phyloP scores from a whole-genome alignment of 2,797 vertebrate species.

The Furcifer pardalis region DNA sequence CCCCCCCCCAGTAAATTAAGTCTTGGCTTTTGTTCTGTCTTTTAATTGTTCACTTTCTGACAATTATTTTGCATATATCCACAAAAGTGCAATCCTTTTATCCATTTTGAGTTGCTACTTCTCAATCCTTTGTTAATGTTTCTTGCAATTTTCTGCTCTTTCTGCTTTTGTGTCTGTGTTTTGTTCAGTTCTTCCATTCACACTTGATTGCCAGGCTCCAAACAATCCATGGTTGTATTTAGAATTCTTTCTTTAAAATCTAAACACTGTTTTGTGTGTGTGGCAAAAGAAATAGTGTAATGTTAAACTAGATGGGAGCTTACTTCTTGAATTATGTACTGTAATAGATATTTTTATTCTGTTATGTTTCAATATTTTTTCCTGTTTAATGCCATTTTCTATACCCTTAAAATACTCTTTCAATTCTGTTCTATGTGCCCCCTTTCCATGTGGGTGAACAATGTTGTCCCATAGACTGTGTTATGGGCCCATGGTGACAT shows the following conservation, averaged over 20 bases:
- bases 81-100: not conserved
- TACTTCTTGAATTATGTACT: no score
- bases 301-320: no score
- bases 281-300: no score
- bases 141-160: not conserved
- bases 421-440: not conserved
- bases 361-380: no score
- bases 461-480: no score
- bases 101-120: not conserved
- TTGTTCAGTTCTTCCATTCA: no score
- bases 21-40: not conserved
- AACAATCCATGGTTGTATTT: not conserved
- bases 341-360: no score
- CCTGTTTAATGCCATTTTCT: not conserved
- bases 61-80: not conserved
- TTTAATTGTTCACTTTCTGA: not conserved
- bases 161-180: not conserved
- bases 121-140: not conserved
- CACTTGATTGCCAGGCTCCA: not conserved
- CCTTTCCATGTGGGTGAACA: no score
- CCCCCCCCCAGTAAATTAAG: no score
- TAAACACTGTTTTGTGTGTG: not conserved
- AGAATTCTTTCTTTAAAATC: not conserved
- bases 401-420: not conserved
- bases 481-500: no score